These are phyloP conservation scores for Formica selysi DNA, from an alignment of 1,140 invertebrate species.

Conservation along the genomic window DNA sequence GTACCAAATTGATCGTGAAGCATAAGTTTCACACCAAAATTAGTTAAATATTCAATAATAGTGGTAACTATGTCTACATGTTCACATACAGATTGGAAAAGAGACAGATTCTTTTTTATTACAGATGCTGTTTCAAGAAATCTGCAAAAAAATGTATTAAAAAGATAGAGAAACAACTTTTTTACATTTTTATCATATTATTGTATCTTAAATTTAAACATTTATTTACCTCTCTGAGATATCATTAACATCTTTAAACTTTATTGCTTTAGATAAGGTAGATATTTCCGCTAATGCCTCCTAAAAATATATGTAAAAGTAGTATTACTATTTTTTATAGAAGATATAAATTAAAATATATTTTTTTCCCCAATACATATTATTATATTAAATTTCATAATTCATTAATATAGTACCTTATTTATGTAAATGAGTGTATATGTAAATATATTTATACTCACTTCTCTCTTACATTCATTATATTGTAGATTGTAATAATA, in stretches of 20 bases:
- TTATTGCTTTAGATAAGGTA: neutral
- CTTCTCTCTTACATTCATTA: neutral
- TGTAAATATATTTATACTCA: neutral
- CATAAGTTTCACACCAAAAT: neutral
- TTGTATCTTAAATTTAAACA: neutral
- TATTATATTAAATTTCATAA: neutral
- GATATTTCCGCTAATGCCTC: neutral
- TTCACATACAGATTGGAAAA: conserved; percentile 14
- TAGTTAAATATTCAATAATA: conserved; percentile 6
- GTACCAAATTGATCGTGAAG: neutral
- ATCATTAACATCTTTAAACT: neutral
- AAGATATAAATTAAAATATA: no score
- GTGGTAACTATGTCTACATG: conserved; percentile 20
- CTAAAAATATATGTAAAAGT: conserved; percentile 8
- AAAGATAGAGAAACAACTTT: neutral
- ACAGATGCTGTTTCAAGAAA: neutral
- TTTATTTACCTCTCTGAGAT: neutral
- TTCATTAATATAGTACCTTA: neutral
- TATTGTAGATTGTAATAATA: neutral
- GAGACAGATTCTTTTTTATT: conserved; percentile 17
- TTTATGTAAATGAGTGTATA: neutral
- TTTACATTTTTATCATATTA: conserved; percentile 2
- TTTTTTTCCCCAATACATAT: no score
- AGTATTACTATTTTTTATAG: neutral
- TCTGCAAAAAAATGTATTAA: neutral